phyloP scores from a whole-genome alignment of 2,113 vertebrate genomes.

The Phyllostomus discolor region DNA sequence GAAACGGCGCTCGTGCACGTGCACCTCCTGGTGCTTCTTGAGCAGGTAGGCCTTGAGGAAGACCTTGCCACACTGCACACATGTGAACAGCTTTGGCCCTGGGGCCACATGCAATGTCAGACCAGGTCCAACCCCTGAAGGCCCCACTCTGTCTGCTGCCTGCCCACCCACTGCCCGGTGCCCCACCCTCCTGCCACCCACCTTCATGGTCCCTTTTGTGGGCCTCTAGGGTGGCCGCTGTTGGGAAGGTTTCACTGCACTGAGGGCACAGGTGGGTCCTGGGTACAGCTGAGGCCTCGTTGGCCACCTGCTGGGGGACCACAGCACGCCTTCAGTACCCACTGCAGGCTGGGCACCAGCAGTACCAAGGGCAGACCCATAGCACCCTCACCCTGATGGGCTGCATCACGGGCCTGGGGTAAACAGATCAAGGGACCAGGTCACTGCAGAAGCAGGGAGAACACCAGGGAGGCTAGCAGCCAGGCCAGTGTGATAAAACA shows the following conservation, averaged over 20 bases:
- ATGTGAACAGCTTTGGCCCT: conserved; percentile 93
- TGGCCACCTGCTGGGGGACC: conserved; percentile 56
- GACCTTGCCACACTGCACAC: conserved; percentile 91
- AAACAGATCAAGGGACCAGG: not conserved
- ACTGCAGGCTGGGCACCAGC: not conserved
- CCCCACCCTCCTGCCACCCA: conserved; percentile 65
- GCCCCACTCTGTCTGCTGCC: not conserved
- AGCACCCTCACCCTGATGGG: not conserved
- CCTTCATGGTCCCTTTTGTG: conserved; percentile 92
- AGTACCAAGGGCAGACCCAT: not conserved
- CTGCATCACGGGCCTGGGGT: not conserved
- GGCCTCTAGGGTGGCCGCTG: conserved; percentile 86
- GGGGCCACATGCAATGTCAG: not conserved
- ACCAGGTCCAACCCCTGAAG: not conserved
- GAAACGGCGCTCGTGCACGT: conserved; percentile 92
- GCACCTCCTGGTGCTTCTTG: conserved; percentile 95
- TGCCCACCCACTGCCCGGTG: not conserved
- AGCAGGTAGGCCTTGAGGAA: conserved; percentile 96
- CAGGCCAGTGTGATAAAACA: not conserved
- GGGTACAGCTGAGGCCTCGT: not conserved
- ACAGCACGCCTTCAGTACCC: not conserved
- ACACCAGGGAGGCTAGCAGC: not conserved
- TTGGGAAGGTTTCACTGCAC: conserved; percentile 90
- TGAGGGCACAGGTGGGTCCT: conserved; percentile 83
- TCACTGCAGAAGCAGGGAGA: not conserved